phyloP scores from a whole-genome alignment of 2,113 vertebrate genomes.

The Chaenogobius annularis region DNA sequence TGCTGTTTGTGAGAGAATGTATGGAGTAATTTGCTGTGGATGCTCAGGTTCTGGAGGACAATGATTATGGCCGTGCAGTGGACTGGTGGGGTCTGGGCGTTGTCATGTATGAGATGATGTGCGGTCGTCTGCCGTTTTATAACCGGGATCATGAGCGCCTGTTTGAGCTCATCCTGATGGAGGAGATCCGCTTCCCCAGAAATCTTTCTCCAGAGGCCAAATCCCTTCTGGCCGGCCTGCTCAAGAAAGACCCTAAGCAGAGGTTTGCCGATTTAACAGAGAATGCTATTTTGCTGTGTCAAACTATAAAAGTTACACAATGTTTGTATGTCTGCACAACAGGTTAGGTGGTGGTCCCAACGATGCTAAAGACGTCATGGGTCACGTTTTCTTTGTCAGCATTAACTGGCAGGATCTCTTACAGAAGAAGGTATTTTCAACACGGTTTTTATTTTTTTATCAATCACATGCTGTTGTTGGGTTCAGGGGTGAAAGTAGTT shows the following conservation, averaged over 20 bases:
- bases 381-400: conserved; percentile 82
- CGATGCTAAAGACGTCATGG: conserved; percentile 89
- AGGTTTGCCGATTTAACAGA: conserved; percentile 58
- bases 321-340: conserved; percentile 26
- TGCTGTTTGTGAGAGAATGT: too few species aligned
- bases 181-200: conserved; percentile 91
- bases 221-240: conserved; percentile 82
- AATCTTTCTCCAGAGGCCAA: conserved; percentile 87
- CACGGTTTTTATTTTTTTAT: neutral
- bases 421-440: conserved; percentile 80
- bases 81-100: conserved; percentile 95
- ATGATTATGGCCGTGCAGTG: conserved; percentile 90
- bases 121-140: conserved; percentile 90
- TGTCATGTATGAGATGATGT: conserved; percentile 95
- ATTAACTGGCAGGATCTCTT: conserved; percentile 88
- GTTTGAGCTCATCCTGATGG: conserved; percentile 92
- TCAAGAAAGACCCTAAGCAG: conserved; percentile 90
- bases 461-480: too few species aligned
- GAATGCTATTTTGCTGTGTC: neutral
- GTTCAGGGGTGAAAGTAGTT: too few species aligned
- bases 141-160: conserved; percentile 93
- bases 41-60: conserved; percentile 88
- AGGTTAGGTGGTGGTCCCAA: conserved; percentile 86
- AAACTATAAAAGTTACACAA: neutral
- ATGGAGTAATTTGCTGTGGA: neutral